Conservation (phyloP, 2,888 invertebrate genomes). For the Pseudococcus viburni region DNA sequence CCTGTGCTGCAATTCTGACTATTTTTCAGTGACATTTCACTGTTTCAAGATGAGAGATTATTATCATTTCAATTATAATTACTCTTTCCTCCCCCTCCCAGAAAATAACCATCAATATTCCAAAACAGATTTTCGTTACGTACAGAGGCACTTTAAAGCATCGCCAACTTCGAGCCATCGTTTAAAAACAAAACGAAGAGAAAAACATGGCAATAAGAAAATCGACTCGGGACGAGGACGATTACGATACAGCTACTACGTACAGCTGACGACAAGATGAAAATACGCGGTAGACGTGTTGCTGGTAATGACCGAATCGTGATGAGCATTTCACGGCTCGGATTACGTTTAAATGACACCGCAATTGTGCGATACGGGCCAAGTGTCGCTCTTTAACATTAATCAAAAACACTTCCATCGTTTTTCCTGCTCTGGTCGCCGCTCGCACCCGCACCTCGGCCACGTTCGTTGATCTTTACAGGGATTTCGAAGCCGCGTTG, state of each 20-base stretch:
- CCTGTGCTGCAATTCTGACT: no score
- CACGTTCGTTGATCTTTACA: constrained; percentile 6
- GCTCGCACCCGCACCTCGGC: neutral
- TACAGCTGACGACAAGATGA: constrained; percentile 61
- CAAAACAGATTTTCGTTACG: no score
- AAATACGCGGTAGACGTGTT: constrained; percentile 57
- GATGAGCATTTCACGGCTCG: constrained; percentile 64
- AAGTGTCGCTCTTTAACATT: constrained; percentile 64
- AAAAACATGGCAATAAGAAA: neutral
- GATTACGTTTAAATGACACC: constrained; percentile 64
- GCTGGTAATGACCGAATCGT: constrained; percentile 64
- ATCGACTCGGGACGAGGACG: neutral
- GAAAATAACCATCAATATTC: no score
- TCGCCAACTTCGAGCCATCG: neutral
- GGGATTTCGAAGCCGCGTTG: constrained; percentile 1
- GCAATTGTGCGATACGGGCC: constrained; percentile 63
- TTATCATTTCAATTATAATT: no score
- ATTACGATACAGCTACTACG: constrained; percentile 7
- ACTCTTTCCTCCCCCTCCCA: no score
- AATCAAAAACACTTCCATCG: constrained; percentile 50
- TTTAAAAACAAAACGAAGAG: neutral
- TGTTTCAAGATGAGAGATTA: no score
- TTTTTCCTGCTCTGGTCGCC: neutral
- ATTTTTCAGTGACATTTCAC: no score
- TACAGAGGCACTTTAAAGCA: no score